Base-by-base conservation (phyloP, 2,113 vertebrate species). In the Elachura formosa region DNA sequence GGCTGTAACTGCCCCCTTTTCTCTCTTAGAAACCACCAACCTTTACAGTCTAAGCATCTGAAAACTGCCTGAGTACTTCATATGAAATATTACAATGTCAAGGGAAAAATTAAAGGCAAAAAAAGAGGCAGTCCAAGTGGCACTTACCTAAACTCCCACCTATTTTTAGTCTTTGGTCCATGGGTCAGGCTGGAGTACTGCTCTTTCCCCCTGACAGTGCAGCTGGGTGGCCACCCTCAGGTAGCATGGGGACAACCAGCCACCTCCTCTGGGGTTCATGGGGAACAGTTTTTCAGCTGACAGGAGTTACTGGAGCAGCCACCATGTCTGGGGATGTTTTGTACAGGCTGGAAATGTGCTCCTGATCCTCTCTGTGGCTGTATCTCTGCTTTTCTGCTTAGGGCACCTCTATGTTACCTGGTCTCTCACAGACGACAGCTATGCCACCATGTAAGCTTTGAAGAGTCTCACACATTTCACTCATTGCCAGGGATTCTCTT, bases 231-330 rank as follows among this genome's bases (percentile, higher is more conserved):
- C 14, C 38, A 45, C 11, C 40, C 38, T 31, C 29, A 61, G 54
- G 23, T n/a, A 13, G n/a, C 12, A 12, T 10, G 11, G 69, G 29
- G 13, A 23, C 59, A 71, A 23, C 48, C 1, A 0, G 9, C 26
- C 1, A 0, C 46, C 3, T 5, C 29, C 28, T 17, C 54, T 7
- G 7, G 28, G 51, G 19, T 31, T 10, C 3, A 1, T 2, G 4
- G n/a, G 1, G 20, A 67, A n/a, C 40, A 75, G 54, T 52, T 28
- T 22, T 54, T 62, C 6, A 5, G 36, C 13, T 48, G 54, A 14
- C 12, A 28, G 14, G 26, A 84, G 14, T n/a, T 10, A 3, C n/a
- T 3, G 0, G 20, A 71, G n/a, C 31, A 55, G 58, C 36, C 28
- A 29, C 68, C 1, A 0, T 0, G 1, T 25, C 48, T 16, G 3